Evolutionary conservation across 2,797 vertebrate genomes (phyloP), one percentile per base, ranked within the genome.

Genomic region (Fistularia commersonii): DNA sequence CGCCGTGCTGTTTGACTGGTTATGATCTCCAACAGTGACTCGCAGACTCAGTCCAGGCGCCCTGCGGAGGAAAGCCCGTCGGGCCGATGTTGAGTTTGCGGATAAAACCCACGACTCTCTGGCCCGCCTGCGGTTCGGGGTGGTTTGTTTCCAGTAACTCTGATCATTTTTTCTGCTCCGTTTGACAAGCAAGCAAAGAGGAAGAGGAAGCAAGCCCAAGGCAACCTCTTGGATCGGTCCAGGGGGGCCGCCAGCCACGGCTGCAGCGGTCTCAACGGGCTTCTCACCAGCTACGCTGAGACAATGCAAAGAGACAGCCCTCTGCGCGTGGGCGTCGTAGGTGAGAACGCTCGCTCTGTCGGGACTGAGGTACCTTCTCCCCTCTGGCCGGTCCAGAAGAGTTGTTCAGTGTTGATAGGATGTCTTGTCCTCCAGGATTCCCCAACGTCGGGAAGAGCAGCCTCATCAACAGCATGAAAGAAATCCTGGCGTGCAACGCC

Each of bases 381-480:
- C 12, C 7, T 33, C 45, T 48, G n/a, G 37, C 8, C 32, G 9
- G 7, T 12, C 6, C 8, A 11, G 31, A 11, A 32, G 15, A 10
- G 10, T n/a, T 10, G 9, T 44, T 14, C 4, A 35, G 8, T 14
- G 8, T 36, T 36, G 35, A 36, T 6, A 36, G 9, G 0, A 7
- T 35, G 5, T 31, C 4, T 0, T 52, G 36, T 10, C 10, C 0
- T 31, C 55, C 55, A 99, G 97, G 97, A 41, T 99, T 99, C 74
- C 93, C 97, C 49, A 98, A 95, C 5, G 95, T 96, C 23, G 97
- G 97, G 9, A 99, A 99, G 85, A 99, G 97, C 91, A 99, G 96
- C 65, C 49, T 99, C 33, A 87, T 99, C 78, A 99, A 99, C 81
- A 95, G 88, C 51, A 59, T 99, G 65, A 98, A 95, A 72, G 92